Percentiles rank a stretch among this genome's conserved stretches.
These are phyloP conservation scores for Xiphophorus maculatus DNA, from an alignment of 2,113 vertebrate genomes.

Conservation along the genomic window DNA sequence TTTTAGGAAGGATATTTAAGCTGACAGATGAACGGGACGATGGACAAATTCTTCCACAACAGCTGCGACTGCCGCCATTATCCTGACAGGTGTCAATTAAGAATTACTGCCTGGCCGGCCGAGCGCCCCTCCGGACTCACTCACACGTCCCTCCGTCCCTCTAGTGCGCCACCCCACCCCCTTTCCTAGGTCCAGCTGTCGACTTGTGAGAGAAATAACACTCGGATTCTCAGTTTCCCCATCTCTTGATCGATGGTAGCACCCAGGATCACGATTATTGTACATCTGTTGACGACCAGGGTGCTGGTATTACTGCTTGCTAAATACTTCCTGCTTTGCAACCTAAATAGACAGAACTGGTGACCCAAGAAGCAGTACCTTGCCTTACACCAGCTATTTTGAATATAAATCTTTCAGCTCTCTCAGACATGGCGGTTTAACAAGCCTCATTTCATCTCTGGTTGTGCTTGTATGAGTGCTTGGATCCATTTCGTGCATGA, in stretches of 20 bases:
- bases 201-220: slow-evolving; percentile 91
- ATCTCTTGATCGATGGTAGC: slow-evolving; percentile 49
- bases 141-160: slow-evolving; percentile 33
- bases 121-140: slow-evolving; percentile 44
- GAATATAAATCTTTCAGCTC: too few species aligned
- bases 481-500: slow-evolving; percentile 11
- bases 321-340: not conserved
- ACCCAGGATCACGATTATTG: not conserved
- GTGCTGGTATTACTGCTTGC: not conserved
- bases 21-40: slow-evolving; percentile 98
- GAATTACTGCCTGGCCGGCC: slow-evolving; percentile 95
- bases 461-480: slow-evolving; percentile 4
- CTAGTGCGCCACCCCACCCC: slow-evolving; percentile 1
- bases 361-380: not conserved
- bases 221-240: slow-evolving; percentile 40
- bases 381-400: not conserved
- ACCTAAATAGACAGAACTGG: not conserved
- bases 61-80: slow-evolving; percentile 89
- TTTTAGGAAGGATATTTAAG: slow-evolving; percentile 96
- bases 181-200: slow-evolving; percentile 84
- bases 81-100: slow-evolving; percentile 99
- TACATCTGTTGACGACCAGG: not conserved
- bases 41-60: slow-evolving; percentile 91
- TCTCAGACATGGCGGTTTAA: slow-evolving; percentile 5
- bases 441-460: slow-evolving; percentile 3